Base-by-base conservation (phyloP, 2,888 invertebrate species). In the Lasioglossum leucozonium region DNA sequence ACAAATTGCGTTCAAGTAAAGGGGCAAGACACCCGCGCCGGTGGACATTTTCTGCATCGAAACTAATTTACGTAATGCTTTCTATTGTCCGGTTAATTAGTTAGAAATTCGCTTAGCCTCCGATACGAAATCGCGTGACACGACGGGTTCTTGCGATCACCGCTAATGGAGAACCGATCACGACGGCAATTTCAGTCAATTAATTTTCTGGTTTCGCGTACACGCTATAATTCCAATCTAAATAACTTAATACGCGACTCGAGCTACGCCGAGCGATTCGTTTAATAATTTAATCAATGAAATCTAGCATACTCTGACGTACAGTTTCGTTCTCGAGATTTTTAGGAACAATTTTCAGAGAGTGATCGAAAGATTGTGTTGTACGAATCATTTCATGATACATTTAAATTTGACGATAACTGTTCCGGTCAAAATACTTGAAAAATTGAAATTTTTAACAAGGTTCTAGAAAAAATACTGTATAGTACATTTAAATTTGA, bases 121-220 rank as follows among this genome's bases (percentile, higher is more conserved):
- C 42, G 69, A 67, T n/a, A 51, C 34, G n/a, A 47, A 51, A 51
- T 34, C 42, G 30, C 13, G 22, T 34, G 77, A 13, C 26, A 58
- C 77, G 58, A 77, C 77, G 30, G 83, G 79, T 85, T 85, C 71
- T n/a, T 16, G 18, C 16, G n/a, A 26, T 44, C 37, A 55, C 16
- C 47, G 16, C 6, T 42, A 34, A 13, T 16, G 30, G 26, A 26
- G 5, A 34, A 55, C 51, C 72, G 37, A 77, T 84, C 34, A 8
- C 34, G 34, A 34, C 65, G 30, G 34, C 65, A 13, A 65, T 65
- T 30, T 65, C 4, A 65, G 34, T 30, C 34, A 18, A 65, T 34
- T 34, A 65, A 18, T 34, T 65, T 65, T 16, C 34, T 34, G 30
- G 34, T 65, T 65, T 65, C 58, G 16, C 26, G 34, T 65, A 18